Evolutionary conservation across 2,113 vertebrate species (phyloP).

Genomic region (Echinops telfairi): DNA sequence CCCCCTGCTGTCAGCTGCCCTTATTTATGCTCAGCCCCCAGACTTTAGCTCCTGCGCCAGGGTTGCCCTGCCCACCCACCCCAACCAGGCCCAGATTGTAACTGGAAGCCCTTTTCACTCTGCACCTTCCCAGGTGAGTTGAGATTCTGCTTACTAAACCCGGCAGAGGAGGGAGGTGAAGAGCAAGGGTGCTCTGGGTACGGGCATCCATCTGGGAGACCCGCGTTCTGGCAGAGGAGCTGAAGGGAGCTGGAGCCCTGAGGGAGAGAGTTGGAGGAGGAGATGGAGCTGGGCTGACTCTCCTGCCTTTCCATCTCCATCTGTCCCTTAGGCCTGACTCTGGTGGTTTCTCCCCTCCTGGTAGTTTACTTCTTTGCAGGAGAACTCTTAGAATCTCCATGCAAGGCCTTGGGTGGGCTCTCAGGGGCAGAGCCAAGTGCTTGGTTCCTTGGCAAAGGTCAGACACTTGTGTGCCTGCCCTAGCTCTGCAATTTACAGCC

Average conservation of each 20-base stretch:
- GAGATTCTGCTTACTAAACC: conserved; percentile 68
- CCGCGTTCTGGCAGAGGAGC: not conserved
- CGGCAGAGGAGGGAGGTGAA: not conserved
- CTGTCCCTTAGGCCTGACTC: not conserved
- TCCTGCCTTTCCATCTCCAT: not conserved
- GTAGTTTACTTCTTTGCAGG: conserved; percentile 7
- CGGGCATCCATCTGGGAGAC: not conserved
- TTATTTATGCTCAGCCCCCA: not conserved
- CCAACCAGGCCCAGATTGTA: not conserved
- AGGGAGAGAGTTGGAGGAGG: not conserved
- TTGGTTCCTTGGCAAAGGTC: not conserved
- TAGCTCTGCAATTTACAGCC: not conserved
- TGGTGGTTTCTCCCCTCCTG: not conserved
- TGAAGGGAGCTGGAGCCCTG: not conserved
- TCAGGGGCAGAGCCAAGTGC: not conserved
- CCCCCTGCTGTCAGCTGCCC: not conserved
- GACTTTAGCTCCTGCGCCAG: not conserved
- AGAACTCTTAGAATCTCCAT: conserved; percentile 32
- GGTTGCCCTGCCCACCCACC: not conserved
- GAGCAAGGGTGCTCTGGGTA: not conserved
- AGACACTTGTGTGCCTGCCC: not conserved
- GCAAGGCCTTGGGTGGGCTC: not conserved
- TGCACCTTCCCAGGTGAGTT: conserved; percentile 33
- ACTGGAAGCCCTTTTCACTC: conserved; percentile 47
- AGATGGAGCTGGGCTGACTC: not conserved